Base-by-base conservation (phyloP, 2,113 vertebrate species). In the Calyptomena viridis region DNA sequence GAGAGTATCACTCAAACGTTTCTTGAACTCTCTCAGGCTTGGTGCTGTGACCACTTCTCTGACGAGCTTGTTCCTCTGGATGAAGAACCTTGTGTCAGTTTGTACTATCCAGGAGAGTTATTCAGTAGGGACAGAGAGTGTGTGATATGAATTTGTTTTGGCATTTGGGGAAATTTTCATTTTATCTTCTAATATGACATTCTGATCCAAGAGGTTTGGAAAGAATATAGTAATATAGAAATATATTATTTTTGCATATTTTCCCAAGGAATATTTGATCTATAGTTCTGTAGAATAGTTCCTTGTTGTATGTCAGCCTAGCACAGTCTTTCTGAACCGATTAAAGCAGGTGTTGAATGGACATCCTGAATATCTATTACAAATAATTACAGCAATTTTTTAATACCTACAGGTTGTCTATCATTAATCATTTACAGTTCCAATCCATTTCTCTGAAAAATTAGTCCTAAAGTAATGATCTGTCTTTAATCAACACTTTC, bases 301-400 rank as follows among this genome's bases (percentile, higher is more conserved):
- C 33, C 35, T 58, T 84, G 42, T 30, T 93, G 27, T 53, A 49
- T 68, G 33, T 84, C 75, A 90, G 22, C 22, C 23, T 42, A 52
- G 21, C 16, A 35, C 83, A 71, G 19, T 68, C 64, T 76, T 89
- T 79, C 64, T 84, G n/a, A 86, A 40, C 14, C 46, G 68, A 76
- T 88, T 82, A 91, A 84, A 37, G 40, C 64, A 91, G 60, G 18
- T 91, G 84, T 42, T 92, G 59, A 87, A 96, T 73, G 71, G 31
- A n/a, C 21, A 93, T 53, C 31, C 63, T 83, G 50, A 84, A 89
- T 74, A 56, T 69, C n/a, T 75, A 88, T 66, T 84, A 37, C 46
- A 76, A 89, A 84, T 47, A 91, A 86, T 93, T 92, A 86, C 77
- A 89, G 31, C 8, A 14, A 9, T 60, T 87, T 56, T 89, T 93